Base-by-base conservation (phyloP, 2,888 invertebrate genomes). In the Caenorhabditis japonica region DNA sequence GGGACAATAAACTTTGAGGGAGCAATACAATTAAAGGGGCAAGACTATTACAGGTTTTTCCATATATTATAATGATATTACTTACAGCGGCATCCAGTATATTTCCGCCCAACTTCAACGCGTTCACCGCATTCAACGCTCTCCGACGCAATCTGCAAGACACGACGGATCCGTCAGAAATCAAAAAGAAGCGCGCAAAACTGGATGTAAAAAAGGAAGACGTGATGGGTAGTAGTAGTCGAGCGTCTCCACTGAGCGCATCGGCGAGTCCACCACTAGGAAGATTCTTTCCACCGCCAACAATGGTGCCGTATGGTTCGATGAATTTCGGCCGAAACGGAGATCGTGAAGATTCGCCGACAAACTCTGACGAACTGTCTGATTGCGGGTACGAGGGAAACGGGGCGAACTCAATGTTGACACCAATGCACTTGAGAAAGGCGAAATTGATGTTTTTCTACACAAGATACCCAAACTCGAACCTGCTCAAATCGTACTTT, bases 401-500 rank as follows among this genome's bases (percentile, higher is more conserved):
- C 15, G 58, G 59, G 1, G 23, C 59, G 39, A 80, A 75, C 44
- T 72, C 74, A 4, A 97, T 95, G 88, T 91, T 99, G 91, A 97
- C 97, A 86, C 97, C 97, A 89, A 96, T 97, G 95, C 99, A 99
- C 91, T 93, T 99, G 88, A 92, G 99, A 89, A 99, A 99, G 90
- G 99, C 99, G 82, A 99, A 99, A 91, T 92, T 99, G 91, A 99
- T 99, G 99, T 99, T 99, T 93, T 99, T 99, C 93, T 99, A 95
- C 94, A 96, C 96, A 87, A 92, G 99, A 87, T 99, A 99, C 90
- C 99, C 99, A 75, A 96, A 95, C 90, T 97, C 97, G 76, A 94
- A 96, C 88, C 94, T 97, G 85, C 93, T 99, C 90, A 99, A 99
- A 91, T 95, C 96, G 93, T 99, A 95, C 92, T 99, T 99, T 92